A percentile compares a stretch with the other conserved stretches of the same genome.
Conservation (phyloP, 2,888 invertebrate genomes). For the Bugulina stolonifera region DNA sequence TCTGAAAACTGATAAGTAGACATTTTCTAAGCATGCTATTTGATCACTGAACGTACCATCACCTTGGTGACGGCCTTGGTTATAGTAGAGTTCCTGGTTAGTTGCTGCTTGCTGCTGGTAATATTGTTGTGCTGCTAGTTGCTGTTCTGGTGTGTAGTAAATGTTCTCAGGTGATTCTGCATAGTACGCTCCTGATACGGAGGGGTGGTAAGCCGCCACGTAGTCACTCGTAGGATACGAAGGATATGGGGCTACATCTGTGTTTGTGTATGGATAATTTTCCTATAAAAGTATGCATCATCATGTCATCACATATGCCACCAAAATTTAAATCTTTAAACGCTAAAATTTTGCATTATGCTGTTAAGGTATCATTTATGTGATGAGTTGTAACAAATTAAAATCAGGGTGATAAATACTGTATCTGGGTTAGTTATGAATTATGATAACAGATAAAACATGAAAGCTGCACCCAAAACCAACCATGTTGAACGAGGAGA, state of each 20-base stretch:
- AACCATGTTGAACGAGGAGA: no score
- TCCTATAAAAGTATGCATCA: constrained; percentile 20
- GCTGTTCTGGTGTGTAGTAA: constrained; percentile 11
- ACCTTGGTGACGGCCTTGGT: not conserved
- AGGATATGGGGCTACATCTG: constrained; percentile 19
- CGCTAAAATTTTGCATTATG: no score
- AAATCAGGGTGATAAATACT: no score
- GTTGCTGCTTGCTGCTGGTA: not conserved
- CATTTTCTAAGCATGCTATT: not conserved
- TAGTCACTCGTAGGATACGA: constrained; percentile 2
- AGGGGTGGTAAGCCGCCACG: constrained; percentile 6
- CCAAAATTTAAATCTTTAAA: not conserved
- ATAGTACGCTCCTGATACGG: not conserved
- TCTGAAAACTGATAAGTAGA: no score
- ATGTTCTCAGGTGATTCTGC: constrained; percentile 2
- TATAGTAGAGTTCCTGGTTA: constrained; percentile 13
- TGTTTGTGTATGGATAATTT: not conserved
- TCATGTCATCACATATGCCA: no score
- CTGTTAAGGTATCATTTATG: no score
- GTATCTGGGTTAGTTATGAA: no score
- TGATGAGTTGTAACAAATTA: no score
- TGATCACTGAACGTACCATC: not conserved
- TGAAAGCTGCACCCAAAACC: no score
- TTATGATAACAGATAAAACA: no score
- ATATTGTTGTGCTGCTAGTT: not conserved